Conservation (phyloP, 2,113 vertebrate genomes). For the Phylloscopus whistleri region DNA sequence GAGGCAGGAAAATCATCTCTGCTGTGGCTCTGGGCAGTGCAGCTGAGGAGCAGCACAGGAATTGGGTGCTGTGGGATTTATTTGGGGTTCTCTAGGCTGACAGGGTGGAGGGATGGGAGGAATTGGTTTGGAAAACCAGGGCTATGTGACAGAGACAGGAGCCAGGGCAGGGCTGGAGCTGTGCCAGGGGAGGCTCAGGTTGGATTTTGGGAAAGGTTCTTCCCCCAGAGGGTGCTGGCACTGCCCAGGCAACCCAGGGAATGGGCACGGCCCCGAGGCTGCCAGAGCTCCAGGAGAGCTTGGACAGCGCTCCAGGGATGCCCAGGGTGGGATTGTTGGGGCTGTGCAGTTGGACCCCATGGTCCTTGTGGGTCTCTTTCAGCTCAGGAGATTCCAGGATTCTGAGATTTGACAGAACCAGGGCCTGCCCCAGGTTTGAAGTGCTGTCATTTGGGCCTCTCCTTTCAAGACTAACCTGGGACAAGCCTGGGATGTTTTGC, state of each 20-base stretch:
- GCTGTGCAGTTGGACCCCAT: neutral
- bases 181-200: accelerated
- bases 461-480: neutral
- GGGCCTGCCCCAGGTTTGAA: neutral
- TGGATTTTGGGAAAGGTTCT: neutral
- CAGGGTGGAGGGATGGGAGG: neutral
- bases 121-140: neutral
- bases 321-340: neutral
- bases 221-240: neutral
- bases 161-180: neutral
- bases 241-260: neutral
- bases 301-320: accelerated
- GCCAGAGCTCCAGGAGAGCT: neutral
- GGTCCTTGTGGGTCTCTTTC: neutral
- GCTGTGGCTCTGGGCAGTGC: neutral
- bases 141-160: accelerated
- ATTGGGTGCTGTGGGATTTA: neutral
- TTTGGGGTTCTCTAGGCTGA: neutral
- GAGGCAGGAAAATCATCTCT: neutral
- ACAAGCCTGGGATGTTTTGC: neutral
- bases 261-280: neutral
- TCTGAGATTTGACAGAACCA: neutral
- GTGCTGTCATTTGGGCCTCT: neutral
- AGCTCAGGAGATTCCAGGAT: neutral
- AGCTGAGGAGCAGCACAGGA: neutral